Percentiles rank a stretch among this genome's conserved stretches.
Evolutionary conservation across 2,113 vertebrate genomes (phyloP).

Genomic region (Colius striatus): DNA sequence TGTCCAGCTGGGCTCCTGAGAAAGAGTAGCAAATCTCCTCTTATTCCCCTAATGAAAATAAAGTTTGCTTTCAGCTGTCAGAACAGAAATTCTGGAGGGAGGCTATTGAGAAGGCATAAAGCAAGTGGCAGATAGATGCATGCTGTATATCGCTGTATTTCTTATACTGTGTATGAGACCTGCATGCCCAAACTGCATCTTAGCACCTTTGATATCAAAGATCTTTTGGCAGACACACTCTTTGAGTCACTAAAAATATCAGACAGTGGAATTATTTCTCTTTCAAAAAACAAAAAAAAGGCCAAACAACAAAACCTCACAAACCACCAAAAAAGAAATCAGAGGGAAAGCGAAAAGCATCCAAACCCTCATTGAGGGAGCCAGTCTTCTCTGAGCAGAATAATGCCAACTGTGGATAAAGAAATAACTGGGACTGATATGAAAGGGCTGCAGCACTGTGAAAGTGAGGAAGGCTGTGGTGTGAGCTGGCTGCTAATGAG

Average conservation of each 20-base stretch:
- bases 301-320: neutral
- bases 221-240: rapidly evolving
- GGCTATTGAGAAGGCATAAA: neutral
- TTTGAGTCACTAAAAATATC: neutral
- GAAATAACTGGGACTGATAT: neutral
- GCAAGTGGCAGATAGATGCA: neutral
- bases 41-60: neutral
- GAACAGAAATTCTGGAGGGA: neutral
- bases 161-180: neutral
- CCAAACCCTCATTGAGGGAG: neutral
- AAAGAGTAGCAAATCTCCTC: neutral
- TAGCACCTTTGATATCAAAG: neutral
- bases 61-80: neutral
- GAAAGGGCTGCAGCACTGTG: neutral
- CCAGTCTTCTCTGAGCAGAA: neutral
- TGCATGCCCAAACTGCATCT: neutral
- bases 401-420: neutral
- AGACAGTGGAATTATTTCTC: neutral
- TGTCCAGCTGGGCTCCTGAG: neutral
- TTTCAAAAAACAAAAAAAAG: neutral
- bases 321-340: neutral
- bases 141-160: neutral
- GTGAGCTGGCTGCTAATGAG: neutral
- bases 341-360: neutral
- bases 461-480: neutral